Evolutionary conservation across 2,888 invertebrate genomes (phyloP), one percentile per base, ranked within the genome.

Genomic region (Slavum lentiscoides): DNA sequence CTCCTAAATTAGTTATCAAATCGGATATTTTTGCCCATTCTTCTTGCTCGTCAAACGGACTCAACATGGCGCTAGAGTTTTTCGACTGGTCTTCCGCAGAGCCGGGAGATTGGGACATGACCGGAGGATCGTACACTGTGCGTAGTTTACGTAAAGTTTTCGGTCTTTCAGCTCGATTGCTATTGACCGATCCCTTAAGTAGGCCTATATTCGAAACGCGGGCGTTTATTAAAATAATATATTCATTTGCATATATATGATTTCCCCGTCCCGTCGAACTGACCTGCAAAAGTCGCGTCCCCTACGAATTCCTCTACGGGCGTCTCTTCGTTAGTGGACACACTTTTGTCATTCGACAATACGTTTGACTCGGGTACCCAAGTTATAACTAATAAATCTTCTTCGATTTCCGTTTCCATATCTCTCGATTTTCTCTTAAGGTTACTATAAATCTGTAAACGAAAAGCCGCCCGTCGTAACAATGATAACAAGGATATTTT

Each of bases 1-100:
- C 94, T 82, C 96, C 96, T 86, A 97, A 95, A 2, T 95, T 94
- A 66, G 95, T 95, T 92, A 97, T 94, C 85, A 97, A 97, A 88
- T 96, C 95, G 70, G 95, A 94, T 85, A 97, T 96, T 88, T 96
- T 95, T 39, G 95, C 95, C 95, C 97, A 97, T 88, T 97, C 97
- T 88, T 96, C 95, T 88, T 94, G 92, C 86, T 96, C 96, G 88
- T 96, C 95, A 87, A 95, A 95, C 4, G 95, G 95, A 86, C 94
- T 95, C 84, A 96, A 86, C 85, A 83, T 86, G 85, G 72, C 77
- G 4, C 86, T 82, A 37, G 84, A 84, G 82, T 85, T 86, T 68
- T 85, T 85, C 13, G 84, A 70, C 0, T 70, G 72, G 13, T 74
- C 82, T 59, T 82, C 76, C 23, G 82, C 82, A 7, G 82, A 75